Percentiles rank a stretch among this genome's conserved stretches.
Conservation (phyloP, 2,113 vertebrate genomes). For the Anas platyrhynchos region DNA sequence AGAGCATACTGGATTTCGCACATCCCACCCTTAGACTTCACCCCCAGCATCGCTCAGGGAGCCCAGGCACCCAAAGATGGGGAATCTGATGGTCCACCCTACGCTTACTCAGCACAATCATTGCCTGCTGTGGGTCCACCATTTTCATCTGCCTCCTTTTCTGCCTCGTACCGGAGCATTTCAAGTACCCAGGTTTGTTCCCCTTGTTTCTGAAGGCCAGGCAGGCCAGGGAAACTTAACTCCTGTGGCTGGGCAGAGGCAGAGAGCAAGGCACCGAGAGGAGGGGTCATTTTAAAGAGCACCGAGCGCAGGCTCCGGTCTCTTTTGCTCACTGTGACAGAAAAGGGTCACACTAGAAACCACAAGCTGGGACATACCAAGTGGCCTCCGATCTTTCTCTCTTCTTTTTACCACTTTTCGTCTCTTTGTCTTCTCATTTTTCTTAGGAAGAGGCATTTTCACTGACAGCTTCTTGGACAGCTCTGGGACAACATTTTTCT, state of each 20-base stretch:
- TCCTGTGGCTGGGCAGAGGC: constrained; percentile 15
- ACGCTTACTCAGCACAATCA: neutral
- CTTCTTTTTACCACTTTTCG: neutral
- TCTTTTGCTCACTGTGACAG: constrained; percentile 47
- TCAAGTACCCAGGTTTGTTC: neutral
- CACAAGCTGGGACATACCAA: constrained; percentile 45
- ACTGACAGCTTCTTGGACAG: constrained; percentile 45
- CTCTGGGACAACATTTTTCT: constrained; percentile 51
- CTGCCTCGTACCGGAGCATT: neutral
- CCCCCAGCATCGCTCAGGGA: neutral
- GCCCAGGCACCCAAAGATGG: neutral
- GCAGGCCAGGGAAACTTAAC: constrained; percentile 54
- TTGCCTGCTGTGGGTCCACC: neutral
- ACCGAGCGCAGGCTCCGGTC: constrained; percentile 47
- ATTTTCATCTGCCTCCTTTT: neutral
- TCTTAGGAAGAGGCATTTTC: constrained; percentile 59
- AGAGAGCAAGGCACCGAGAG: constrained; percentile 39
- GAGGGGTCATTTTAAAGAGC: constrained; percentile 68
- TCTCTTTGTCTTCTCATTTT: constrained; percentile 7
- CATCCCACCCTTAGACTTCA: neutral
- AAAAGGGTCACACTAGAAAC: constrained; percentile 63
- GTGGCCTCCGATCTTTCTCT: constrained; percentile 58
- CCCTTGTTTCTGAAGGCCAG: neutral
- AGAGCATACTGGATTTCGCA: neutral
- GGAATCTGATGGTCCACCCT: neutral